Conservation (phyloP, 2,797 vertebrate genomes). For the Echeneis naucrates region DNA sequence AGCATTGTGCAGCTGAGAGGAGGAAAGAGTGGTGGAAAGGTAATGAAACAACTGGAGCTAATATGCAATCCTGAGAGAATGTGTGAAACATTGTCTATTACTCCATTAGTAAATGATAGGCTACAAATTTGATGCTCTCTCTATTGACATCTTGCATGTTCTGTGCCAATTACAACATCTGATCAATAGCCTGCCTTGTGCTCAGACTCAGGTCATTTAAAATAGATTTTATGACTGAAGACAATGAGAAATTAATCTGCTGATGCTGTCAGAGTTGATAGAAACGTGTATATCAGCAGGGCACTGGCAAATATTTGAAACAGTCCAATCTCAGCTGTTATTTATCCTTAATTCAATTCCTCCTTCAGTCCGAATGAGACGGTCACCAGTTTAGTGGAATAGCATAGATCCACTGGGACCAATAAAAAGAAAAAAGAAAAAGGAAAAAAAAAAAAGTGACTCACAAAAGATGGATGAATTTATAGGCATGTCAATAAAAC, state of each 20-base stretch:
- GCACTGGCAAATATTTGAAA: constrained; percentile 23
- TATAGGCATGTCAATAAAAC: constrained; percentile 55
- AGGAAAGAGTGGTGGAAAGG: background rate
- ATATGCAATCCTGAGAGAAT: too few species aligned
- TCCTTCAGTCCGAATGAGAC: constrained; percentile 23
- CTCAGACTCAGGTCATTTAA: background rate
- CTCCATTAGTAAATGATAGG: constrained; percentile 1
- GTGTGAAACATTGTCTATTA: background rate
- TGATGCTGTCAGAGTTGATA: background rate
- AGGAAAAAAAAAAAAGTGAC: constrained; percentile 48
- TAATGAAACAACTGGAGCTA: constrained; percentile 7
- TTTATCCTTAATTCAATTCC: constrained; percentile 33
- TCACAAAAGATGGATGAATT: constrained; percentile 56
- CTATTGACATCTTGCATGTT: background rate
- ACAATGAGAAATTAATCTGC: background rate
- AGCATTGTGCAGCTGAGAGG: constrained; percentile 32
- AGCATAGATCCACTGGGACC: constrained; percentile 48
- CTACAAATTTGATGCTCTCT: background rate
- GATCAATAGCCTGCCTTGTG: background rate
- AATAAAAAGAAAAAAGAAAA: constrained; percentile 60
- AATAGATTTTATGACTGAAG: background rate
- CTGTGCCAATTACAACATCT: background rate
- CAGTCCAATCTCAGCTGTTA: constrained; percentile 14
- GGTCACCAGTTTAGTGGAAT: constrained; percentile 32
- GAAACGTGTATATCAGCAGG: background rate